A percentile compares a stretch with the other conserved stretches of the same genome.
phyloP scores from a whole-genome alignment of 2,113 vertebrate genomes.

The Jacana jacana region DNA sequence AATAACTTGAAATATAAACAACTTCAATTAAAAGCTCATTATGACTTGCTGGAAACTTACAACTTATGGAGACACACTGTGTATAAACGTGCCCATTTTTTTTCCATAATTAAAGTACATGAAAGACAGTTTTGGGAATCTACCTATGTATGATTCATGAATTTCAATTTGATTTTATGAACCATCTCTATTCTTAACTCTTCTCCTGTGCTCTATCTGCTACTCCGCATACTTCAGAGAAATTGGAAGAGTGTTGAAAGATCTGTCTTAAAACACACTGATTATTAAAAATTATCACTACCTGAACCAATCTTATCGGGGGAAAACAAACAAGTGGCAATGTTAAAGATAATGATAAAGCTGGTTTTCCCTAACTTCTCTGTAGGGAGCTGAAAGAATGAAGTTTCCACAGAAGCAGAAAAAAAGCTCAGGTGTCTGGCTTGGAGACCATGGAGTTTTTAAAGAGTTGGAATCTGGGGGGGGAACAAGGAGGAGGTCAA shows the following conservation, averaged over 20 bases:
- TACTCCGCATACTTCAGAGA: neutral
- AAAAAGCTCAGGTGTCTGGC: neutral
- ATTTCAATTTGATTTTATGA: neutral
- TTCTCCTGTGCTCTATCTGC: neutral
- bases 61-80: neutral
- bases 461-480: neutral
- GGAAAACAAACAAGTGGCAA: neutral
- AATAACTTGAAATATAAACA: neutral
- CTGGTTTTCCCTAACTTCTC: neutral
- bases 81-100: neutral
- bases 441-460: neutral
- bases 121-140: neutral
- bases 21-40: constrained; percentile 15
- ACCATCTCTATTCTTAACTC: neutral
- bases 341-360: neutral
- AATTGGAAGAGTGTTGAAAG: neutral
- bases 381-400: neutral
- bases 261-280: neutral
- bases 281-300: neutral
- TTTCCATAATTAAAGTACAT: neutral
- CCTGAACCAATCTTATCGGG: neutral
- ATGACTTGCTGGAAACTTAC: neutral
- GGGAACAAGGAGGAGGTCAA: neutral
- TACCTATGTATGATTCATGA: neutral
- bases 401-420: neutral